Base-by-base conservation (phyloP, 1,140 invertebrate species). In the Vanessa tameamea region DNA sequence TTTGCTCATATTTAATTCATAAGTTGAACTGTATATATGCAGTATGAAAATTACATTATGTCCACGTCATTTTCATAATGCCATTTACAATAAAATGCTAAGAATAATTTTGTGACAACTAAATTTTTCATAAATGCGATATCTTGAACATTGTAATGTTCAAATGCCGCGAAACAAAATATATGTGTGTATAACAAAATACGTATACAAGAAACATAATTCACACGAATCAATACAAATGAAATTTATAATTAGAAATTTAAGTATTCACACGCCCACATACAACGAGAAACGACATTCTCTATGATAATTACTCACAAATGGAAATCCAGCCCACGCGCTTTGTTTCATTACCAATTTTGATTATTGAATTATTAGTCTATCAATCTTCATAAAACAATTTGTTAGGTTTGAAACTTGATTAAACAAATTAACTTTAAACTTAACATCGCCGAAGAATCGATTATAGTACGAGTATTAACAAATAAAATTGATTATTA, bases 311-410 rank as follows among this genome's bases (percentile, higher is more conserved):
- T 75, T 75, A 75, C 61, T 59, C 48, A 70, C 68, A 75, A 75
- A 71, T 70, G 64, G 69, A 50, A 69, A 75, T n/a, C 48, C 51
- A 26, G 9, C 73, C 63, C 68, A 70, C 73, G 43, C 73, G n/a
- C 59, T 70, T 70, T 61, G 47, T 75, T 50, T 75, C 64, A 66
- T 75, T 63, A 65, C 31, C 47, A n/a, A 57, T 68, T 65, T 73
- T 51, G 57, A 73, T 80, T 77, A 80, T 77, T 80, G 71, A 80
- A 77, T 80, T 80, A 76, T 77, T 77, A 77, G 61, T 63, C 71
- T 76, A 79, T 77, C 75, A 73, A 71, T 79, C 75, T 74, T 74
- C 61, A 59, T 76, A 71, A 69, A 72, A 31, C 47, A 61, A 61
- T 66, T 66, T 67, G 48, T 67, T 61, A 23, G n/a, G 59, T 69